phyloP scores from a whole-genome alignment of 2,888 invertebrate species.

The Amphimallon solstitiale region DNA sequence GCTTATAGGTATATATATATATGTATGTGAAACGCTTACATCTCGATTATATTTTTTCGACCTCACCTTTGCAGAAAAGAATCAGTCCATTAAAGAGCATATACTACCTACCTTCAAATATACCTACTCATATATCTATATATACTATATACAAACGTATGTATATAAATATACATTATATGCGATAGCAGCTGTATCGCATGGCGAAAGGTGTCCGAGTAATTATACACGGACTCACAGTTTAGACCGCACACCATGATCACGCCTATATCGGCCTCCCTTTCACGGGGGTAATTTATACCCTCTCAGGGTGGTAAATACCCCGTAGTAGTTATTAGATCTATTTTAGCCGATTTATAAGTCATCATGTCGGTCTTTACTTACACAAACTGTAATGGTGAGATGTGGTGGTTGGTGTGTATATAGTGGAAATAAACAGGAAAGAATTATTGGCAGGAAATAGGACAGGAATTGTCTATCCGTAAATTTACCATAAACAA shows the following conservation, averaged over 20 bases:
- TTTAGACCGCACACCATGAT: conserved; percentile 61
- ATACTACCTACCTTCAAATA: no score
- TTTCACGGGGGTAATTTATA: conserved; percentile 60
- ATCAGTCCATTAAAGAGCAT: conserved; percentile 39
- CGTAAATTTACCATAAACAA: conserved; percentile 27
- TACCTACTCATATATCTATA: no score
- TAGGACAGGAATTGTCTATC: not conserved
- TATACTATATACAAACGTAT: no score
- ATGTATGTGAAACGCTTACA: not conserved
- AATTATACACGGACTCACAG: conserved; percentile 60
- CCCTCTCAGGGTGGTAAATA: conserved; percentile 49
- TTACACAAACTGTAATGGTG: not conserved
- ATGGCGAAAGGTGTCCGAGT: conserved; percentile 61
- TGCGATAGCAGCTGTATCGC: conserved; percentile 59
- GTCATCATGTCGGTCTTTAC: conserved; percentile 46
- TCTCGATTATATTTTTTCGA: conserved; percentile 18
- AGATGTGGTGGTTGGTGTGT: no score
- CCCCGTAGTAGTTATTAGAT: conserved; percentile 44
- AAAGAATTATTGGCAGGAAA: conserved; percentile 35
- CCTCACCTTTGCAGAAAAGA: conserved; percentile 13
- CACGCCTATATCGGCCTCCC: conserved; percentile 61
- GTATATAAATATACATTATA: no score
- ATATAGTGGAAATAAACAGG: conserved; percentile 24
- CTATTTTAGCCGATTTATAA: conserved; percentile 50
- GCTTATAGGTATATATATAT: no score